phyloP scores from a whole-genome alignment of 2,113 vertebrate species.

The Actenoides hombroni region DNA sequence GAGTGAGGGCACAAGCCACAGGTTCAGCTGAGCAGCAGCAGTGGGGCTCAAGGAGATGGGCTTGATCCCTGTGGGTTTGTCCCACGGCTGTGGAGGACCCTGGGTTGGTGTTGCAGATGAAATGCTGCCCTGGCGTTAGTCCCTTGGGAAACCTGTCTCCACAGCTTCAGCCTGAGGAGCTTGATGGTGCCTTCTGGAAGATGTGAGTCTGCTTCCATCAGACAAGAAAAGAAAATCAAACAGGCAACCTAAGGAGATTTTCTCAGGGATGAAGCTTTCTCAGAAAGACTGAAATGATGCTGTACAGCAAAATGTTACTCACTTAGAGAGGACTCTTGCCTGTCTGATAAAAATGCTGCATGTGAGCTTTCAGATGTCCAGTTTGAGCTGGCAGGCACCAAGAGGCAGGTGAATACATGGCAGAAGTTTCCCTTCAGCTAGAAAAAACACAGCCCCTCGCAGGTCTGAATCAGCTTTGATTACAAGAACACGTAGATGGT shows the following conservation, averaged over 20 bases:
- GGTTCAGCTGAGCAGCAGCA: background rate
- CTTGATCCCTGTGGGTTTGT: background rate
- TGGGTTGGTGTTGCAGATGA: background rate
- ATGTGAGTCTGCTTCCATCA: background rate
- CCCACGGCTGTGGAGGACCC: background rate
- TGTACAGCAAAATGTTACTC: background rate
- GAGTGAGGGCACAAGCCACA: background rate
- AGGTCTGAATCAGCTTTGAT: background rate
- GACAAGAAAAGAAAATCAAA: background rate
- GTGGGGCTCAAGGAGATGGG: background rate
- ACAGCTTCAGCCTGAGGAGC: background rate
- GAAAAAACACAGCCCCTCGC: background rate
- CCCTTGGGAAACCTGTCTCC: background rate
- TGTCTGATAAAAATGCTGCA: background rate
- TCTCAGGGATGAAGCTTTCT: background rate
- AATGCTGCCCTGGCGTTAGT: background rate
- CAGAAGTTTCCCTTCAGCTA: background rate
- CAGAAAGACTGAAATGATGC: background rate
- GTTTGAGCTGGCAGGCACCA: background rate
- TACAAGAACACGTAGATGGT: background rate
- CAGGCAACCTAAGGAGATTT: background rate
- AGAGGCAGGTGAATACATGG: background rate
- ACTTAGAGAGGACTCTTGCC: background rate
- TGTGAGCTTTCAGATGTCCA: accelerated
- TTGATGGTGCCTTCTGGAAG: background rate